Base-by-base conservation (phyloP, 2,797 vertebrate species). In the Ptychadena robeensis region DNA sequence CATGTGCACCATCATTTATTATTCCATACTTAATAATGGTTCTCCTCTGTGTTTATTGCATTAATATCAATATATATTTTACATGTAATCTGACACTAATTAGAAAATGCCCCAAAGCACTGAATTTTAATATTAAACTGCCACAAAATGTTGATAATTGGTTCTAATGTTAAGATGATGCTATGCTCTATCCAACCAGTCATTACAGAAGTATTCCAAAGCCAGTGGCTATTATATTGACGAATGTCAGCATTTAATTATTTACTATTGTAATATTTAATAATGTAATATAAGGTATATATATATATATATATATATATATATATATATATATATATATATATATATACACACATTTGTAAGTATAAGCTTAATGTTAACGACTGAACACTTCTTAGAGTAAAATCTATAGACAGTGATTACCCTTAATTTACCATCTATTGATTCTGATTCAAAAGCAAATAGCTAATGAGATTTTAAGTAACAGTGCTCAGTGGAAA, bases 401-500 rank as follows among this genome's bases (percentile, higher is more conserved):
- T 70, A 85, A 75, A 80, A 67, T 38, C 40, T 57, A 70, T 79
- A 11, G 2, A 14, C 81, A 59, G 68, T 18, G 14, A 44, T 82
- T 86, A 65, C 59, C 37, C n/a, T 61, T 70, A 28, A 57, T 78
- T 61, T 75, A 61, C 18, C n/a, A 28, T 87, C 86, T 86, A 37
- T 74, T 82, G 79, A 25, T 70, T 85, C 1, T 85, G 59, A 11
- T 25, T n/a, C 80, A 59, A 18, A 28, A 73, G 75, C 79, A 65
- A 82, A 71, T 0, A 22, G 34, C n/a, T 4, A 79, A 22, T 71
- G 53, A 25, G 75, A 76, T 66, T 83, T 79, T 12, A 65, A 71
- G 74, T 59, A 83, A 73, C 68, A 73, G 59, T 28, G 68, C 40
- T 22, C 25, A 65, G 59, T 35, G 38, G 61, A 79, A 28, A 66